These are phyloP conservation scores for Nomada hirtipes DNA, from an alignment of 2,888 invertebrate species.

Conservation along the genomic window DNA sequence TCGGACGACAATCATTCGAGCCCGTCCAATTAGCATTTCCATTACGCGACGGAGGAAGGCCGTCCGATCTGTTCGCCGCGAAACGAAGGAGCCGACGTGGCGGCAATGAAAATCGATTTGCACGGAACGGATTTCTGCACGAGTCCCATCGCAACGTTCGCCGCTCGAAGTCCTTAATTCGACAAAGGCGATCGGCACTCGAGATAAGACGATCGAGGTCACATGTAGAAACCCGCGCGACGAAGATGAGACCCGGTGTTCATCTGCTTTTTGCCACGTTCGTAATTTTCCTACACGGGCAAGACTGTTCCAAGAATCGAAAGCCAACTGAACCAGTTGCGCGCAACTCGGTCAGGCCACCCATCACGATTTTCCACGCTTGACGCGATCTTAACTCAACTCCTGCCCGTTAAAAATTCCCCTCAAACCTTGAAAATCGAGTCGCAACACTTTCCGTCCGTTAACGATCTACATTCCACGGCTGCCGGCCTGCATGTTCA, in stretches of 20 bases:
- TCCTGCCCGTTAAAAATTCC: neutral
- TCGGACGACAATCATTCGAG: slow-evolving; percentile 62
- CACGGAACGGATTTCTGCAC: neutral
- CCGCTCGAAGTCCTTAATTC: slow-evolving; percentile 39
- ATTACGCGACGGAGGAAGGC: slow-evolving; percentile 51
- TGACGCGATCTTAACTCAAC: neutral
- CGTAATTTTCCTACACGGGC: slow-evolving; percentile 57
- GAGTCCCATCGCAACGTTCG: neutral
- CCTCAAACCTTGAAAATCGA: neutral
- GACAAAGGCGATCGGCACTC: slow-evolving; percentile 37
- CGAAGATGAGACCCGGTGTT: slow-evolving; percentile 45
- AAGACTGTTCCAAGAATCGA: slow-evolving; percentile 55
- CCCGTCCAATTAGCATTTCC: slow-evolving; percentile 61
- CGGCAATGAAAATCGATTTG: neutral
- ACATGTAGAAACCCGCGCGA: slow-evolving; percentile 51
- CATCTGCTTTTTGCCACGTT: slow-evolving; percentile 36
- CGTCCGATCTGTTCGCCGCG: slow-evolving; percentile 48
- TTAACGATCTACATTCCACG: too few relatives aligned
- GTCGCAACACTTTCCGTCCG: neutral
- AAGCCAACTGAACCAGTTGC: slow-evolving; percentile 54
- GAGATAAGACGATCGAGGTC: slow-evolving; percentile 50
- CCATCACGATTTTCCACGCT: slow-evolving; percentile 61
- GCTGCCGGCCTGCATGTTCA: too few relatives aligned
- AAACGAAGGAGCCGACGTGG: neutral
- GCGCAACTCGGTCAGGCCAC: slow-evolving; percentile 25